Conservation (phyloP, 2,888 invertebrate species). For the Tryphoninae sp. region DNA sequence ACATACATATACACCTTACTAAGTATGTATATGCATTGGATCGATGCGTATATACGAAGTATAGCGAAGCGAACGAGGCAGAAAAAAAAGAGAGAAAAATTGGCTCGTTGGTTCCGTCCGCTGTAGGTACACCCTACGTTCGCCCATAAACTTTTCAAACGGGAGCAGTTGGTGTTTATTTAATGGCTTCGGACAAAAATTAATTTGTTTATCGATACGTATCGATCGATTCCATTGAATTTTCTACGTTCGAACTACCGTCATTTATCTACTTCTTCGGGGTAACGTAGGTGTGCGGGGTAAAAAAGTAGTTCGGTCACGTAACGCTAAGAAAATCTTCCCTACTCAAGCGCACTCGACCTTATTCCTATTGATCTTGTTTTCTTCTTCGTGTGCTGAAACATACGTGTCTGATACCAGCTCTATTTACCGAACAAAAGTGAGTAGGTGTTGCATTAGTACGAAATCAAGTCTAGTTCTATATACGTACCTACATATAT, state of each 20-base stretch:
- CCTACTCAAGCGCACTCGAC: too few relatives aligned
- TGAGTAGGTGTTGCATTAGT: neutral
- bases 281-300: neutral
- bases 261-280: neutral
- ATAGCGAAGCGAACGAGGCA: neutral
- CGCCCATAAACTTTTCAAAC: neutral
- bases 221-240: neutral
- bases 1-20: neutral
- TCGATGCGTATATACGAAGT: neutral
- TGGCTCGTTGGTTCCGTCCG: slow-evolving; percentile 8
- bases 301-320: neutral
- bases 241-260: neutral
- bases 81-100: slow-evolving; percentile 20
- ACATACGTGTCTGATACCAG: too few relatives aligned
- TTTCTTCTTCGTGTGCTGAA: too few relatives aligned
- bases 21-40: neutral
- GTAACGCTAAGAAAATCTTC: too few relatives aligned
- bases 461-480: neutral
- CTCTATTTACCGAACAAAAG: too few relatives aligned
- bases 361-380: too few relatives aligned
- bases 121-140: neutral
- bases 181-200: slow-evolving; percentile 1
- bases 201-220: neutral
- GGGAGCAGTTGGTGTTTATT: neutral
- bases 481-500: neutral